phyloP scores from a whole-genome alignment of 1,140 invertebrate species.

The Trichonephila clavipes region DNA sequence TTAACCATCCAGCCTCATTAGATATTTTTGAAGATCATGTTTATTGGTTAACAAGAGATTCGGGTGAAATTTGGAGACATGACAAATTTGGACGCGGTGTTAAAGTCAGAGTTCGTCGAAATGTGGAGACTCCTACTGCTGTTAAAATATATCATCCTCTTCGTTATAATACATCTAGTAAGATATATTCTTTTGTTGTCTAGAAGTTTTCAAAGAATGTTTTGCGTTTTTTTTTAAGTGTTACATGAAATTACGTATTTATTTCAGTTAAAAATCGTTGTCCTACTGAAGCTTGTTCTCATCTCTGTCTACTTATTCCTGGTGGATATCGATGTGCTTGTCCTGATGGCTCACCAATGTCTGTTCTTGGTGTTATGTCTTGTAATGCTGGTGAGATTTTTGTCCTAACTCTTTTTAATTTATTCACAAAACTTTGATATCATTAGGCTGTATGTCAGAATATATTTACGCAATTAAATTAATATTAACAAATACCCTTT shows the following conservation, averaged over 20 bases:
- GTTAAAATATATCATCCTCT: slow-evolving; percentile 87
- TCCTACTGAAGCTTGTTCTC: slow-evolving; percentile 87
- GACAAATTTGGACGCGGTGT: slow-evolving; percentile 98
- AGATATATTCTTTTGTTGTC: slow-evolving; percentile 32
- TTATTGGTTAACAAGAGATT: slow-evolving; percentile 93
- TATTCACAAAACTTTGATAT: too few species aligned
- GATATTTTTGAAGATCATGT: slow-evolving; percentile 95
- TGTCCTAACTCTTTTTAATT: too few species aligned
- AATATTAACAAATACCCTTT: too few species aligned
- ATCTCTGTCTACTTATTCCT: slow-evolving; percentile 94
- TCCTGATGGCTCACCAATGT: slow-evolving; percentile 85
- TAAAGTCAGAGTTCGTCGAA: slow-evolving; percentile 88
- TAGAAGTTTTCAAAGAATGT: background rate
- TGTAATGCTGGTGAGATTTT: slow-evolving; percentile 86
- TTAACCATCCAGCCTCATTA: slow-evolving; percentile 89
- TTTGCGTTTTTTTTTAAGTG: background rate
- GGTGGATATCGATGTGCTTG: slow-evolving; percentile 92
- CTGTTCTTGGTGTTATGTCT: slow-evolving; percentile 81
- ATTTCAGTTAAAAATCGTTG: slow-evolving; percentile 86
- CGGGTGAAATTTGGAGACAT: slow-evolving; percentile 90
- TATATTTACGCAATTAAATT: too few species aligned
- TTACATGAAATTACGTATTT: slow-evolving; percentile 16
- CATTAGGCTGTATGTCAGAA: too few species aligned
- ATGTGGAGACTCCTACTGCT: slow-evolving; percentile 89
- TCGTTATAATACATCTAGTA: slow-evolving; percentile 88